A percentile compares a stretch with the other conserved stretches of the same genome.
Evolutionary conservation across 2,888 invertebrate species (phyloP).

Genomic region (Pseudococcus jackbeardsleyi): DNA sequence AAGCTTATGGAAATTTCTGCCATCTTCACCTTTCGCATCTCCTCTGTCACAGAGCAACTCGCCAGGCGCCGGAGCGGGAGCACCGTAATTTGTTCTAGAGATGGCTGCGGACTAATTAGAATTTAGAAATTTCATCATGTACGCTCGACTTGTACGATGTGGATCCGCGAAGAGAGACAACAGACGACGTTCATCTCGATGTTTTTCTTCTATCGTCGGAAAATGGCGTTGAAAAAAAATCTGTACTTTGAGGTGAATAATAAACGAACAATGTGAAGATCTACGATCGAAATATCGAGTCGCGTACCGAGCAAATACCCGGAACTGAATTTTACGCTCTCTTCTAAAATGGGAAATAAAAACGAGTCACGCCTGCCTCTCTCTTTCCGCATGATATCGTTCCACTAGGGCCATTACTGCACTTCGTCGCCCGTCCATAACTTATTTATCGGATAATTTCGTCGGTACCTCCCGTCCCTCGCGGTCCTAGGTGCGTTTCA

Average conservation of each 20-base stretch:
- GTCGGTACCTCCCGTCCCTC: not conserved
- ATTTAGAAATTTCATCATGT: too few species aligned
- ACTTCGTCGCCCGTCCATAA: constrained; percentile 54
- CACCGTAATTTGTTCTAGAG: too few species aligned
- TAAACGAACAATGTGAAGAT: constrained; percentile 28
- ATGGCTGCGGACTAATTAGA: too few species aligned
- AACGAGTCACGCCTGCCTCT: constrained; percentile 61
- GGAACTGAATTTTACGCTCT: constrained; percentile 64
- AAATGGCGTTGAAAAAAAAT: too few species aligned
- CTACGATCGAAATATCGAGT: constrained; percentile 38
- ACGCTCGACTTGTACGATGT: too few species aligned
- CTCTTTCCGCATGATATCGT: constrained; percentile 59
- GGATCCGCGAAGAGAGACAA: too few species aligned
- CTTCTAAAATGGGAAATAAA: constrained; percentile 58
- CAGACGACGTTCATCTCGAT: too few species aligned
- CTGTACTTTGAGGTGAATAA: not conserved
- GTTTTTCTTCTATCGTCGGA: too few species aligned
- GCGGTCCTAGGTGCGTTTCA: not conserved
- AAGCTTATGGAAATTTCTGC: too few species aligned
- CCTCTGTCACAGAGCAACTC: too few species aligned
- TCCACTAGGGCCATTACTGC: constrained; percentile 50
- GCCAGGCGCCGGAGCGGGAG: too few species aligned
- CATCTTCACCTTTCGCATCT: too few species aligned
- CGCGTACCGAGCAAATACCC: constrained; percentile 56
- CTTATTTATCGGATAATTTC: constrained; percentile 56